Evolutionary conservation across 2,888 invertebrate species (phyloP).

Genomic region (Drosophila falleni): DNA sequence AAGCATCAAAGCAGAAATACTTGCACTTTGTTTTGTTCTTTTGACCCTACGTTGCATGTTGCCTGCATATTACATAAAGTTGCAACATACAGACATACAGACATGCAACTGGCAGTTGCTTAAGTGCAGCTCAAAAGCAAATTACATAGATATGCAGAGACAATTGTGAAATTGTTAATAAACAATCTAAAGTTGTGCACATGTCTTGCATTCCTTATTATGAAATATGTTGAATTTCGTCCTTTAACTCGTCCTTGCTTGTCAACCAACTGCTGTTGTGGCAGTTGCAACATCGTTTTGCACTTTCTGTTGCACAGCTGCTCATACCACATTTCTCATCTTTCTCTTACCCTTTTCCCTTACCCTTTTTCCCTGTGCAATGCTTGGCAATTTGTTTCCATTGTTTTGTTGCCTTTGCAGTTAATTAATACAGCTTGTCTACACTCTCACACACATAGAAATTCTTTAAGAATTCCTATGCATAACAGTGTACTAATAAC

Average conservation of each 20-base stretch:
- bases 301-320: constrained; percentile 31
- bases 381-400: constrained; percentile 41
- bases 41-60: not conserved
- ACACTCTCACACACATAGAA: constrained; percentile 3
- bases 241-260: constrained; percentile 14
- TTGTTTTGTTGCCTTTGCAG: constrained; percentile 39
- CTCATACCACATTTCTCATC: not conserved
- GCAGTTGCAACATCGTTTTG: constrained; percentile 35
- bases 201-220: constrained; percentile 35
- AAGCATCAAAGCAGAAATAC: constrained; percentile 1
- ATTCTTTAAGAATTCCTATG: constrained; percentile 26
- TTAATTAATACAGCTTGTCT: constrained; percentile 55
- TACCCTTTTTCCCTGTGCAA: not conserved
- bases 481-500: constrained; percentile 28
- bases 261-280: constrained; percentile 29
- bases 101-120: constrained; percentile 7
- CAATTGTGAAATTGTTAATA: constrained; percentile 23
- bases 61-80: constrained; percentile 16
- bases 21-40: not conserved
- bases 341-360: not conserved
- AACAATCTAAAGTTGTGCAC: constrained; percentile 23
- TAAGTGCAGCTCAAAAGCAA: constrained; percentile 25
- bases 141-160: constrained; percentile 6
- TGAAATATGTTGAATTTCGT: constrained; percentile 19
- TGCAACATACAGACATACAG: not conserved